Conservation (phyloP, 2,888 invertebrate species). For the Orthosia cruda region DNA sequence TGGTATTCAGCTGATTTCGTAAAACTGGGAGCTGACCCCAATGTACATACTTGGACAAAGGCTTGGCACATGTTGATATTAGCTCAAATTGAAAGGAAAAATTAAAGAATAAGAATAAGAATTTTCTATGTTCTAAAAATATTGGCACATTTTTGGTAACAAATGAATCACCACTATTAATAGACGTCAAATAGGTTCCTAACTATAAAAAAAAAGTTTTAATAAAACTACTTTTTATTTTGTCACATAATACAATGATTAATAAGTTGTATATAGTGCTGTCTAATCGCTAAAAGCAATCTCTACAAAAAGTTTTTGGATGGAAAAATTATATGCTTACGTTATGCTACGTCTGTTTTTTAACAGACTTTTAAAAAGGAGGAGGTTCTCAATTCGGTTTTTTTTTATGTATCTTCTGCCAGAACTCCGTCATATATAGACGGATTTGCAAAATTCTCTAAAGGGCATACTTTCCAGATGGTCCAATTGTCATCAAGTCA, state of each 20-base stretch:
- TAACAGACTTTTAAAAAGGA: no score
- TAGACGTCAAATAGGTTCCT: neutral
- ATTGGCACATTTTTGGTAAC: neutral
- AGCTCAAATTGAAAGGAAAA: no score
- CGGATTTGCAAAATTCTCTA: no score
- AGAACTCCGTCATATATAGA: no score
- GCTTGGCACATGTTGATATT: no score
- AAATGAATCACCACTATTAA: neutral
- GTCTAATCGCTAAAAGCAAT: neutral
- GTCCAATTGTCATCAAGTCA: no score
- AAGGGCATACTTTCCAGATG: no score
- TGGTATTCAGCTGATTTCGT: no score
- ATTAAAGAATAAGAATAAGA: neutral
- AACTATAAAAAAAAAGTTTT: neutral
- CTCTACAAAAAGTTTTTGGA: neutral
- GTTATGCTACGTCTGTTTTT: neutral
- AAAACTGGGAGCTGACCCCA: no score
- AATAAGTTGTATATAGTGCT: neutral
- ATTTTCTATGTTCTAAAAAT: neutral
- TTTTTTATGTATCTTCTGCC: no score
- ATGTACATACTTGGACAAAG: no score
- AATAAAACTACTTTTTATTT: neutral
- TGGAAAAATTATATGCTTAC: neutral
- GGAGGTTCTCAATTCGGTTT: no score
- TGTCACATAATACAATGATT: conserved; percentile 1